Percentiles rank a stretch among this genome's conserved stretches.
Conservation (phyloP, 1,140 invertebrate genomes). For the Drosophila elegans region DNA sequence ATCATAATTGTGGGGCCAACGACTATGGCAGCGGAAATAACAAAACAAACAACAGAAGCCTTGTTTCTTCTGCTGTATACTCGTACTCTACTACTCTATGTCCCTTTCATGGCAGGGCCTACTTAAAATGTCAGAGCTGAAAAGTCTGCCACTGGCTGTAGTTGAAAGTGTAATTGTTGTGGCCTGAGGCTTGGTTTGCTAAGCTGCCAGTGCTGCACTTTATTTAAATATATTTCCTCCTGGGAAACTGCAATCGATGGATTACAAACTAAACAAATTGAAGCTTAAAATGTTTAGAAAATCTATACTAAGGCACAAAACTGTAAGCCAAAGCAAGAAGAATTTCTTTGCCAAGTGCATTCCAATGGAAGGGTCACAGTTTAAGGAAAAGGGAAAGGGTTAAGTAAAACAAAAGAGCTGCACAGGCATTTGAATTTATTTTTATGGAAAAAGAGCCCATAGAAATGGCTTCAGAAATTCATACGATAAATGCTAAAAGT, state of each 20-base stretch:
- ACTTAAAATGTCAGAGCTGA: conserved; percentile 68
- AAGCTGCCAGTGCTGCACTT: conserved; percentile 12
- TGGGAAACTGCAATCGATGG: conserved; percentile 9
- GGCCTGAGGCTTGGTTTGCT: conserved; percentile 5
- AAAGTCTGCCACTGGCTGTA: conserved; percentile 44
- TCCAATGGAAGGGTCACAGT: conserved; percentile 9
- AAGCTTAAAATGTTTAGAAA: conserved; percentile 12
- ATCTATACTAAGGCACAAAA: not conserved
- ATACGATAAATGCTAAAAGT: conserved; percentile 72
- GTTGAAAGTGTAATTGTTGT: conserved; percentile 40
- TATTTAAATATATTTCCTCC: conserved; percentile 9
- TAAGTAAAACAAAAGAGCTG: conserved; percentile 39
- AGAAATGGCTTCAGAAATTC: conserved; percentile 42
- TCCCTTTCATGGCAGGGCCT: conserved; percentile 44
- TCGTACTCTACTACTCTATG: not conserved
- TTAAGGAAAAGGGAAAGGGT: conserved; percentile 18
- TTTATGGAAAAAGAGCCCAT: conserved; percentile 40
- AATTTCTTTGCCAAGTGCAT: conserved; percentile 29
- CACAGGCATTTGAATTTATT: conserved; percentile 65
- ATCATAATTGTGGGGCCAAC: conserved; percentile 66
- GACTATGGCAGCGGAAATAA: conserved; percentile 41
- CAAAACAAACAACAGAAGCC: conserved; percentile 52
- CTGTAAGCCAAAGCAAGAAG: conserved; percentile 17
- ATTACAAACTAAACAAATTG: conserved; percentile 34
- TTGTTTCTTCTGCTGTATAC: conserved; percentile 20